Evolutionary conservation across 1,140 invertebrate species (phyloP), one percentile per base, ranked within the genome.

Genomic region (Linepithema humile): DNA sequence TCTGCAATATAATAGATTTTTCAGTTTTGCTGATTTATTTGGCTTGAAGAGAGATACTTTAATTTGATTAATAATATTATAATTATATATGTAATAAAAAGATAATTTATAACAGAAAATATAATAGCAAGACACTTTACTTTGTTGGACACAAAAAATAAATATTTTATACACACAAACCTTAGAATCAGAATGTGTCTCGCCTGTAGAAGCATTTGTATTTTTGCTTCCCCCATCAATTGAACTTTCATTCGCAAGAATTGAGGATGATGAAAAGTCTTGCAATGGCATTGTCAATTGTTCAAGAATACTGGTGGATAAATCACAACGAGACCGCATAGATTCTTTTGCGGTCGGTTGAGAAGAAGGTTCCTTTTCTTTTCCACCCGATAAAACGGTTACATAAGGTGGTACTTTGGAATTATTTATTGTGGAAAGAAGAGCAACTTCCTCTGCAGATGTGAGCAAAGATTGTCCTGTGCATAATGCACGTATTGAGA

Each of bases 351-450:
- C 90, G 15, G 95, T 92, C n/a, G n/a, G n/a, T 89, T 95, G 95
- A 53, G 92, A 95, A 26, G 94, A 88, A 12, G 92, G 90, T 40
- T 96, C 96, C 86, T 96, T 96, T 75, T 96, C 95, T 74, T 90
- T 92, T 59, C 88, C 92, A 89, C 90, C 74, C 55, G 94, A 91
- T 72, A 95, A 93, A 43, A 94, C 94, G 92, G 95, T 95, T 38
- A 96, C 93, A 74, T 94, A 94, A 23, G 95, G 93, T 23, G 96
- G 96, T 85, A 96, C 90, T 91, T 96, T 96, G 50, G 96, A 95
- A 86, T 96, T 96, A 90, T 97, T 97, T 95, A 97, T 95, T 20
- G 95, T 95, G 60, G 96, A 95, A 17, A 95, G 95, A 17, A 97
- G 94, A 32, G 95, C 95, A 26, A 95, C 93, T 77, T 97, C 95